Evolutionary conservation across 2,888 invertebrate genomes (phyloP).

Genomic region (Trissonchulus latispiculum): DNA sequence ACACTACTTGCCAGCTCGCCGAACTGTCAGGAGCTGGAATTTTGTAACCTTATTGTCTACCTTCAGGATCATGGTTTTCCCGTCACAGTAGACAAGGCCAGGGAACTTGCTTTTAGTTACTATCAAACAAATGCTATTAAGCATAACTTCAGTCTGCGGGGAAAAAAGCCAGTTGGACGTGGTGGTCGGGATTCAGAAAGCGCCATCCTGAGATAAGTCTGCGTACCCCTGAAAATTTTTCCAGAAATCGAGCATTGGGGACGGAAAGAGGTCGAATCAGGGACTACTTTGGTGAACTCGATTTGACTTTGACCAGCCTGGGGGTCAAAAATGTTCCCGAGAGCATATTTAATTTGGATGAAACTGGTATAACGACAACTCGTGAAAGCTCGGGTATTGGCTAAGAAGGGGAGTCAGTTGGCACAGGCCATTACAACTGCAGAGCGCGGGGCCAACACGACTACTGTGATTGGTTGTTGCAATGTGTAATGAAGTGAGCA

Average conservation of each 20-base stretch:
- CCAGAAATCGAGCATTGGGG: background rate
- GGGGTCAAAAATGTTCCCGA: background rate
- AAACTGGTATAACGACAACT: background rate
- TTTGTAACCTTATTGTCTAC: background rate
- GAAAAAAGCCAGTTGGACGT: background rate
- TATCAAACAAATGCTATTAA: background rate
- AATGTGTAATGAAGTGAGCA: too few species aligned
- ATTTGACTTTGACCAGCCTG: background rate
- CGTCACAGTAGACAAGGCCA: background rate
- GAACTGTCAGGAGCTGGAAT: background rate
- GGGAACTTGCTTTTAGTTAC: background rate
- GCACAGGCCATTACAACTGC: background rate
- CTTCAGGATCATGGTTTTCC: conserved; percentile 4
- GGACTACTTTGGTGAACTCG: background rate
- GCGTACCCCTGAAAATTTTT: background rate
- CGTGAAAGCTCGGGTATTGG: background rate
- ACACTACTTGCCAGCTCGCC: too few species aligned
- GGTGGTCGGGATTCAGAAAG: conserved; percentile 4
- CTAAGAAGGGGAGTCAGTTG: background rate
- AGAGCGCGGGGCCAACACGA: conserved; percentile 5
- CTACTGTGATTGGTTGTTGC: conserved; percentile 2
- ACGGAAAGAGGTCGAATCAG: background rate
- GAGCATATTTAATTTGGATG: background rate
- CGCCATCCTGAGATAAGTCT: background rate
- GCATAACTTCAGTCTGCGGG: conserved; percentile 1